Percentiles rank a stretch among this genome's conserved stretches.
These are phyloP conservation scores for Pyrocoelia pectoralis DNA, from an alignment of 2,888 invertebrate genomes.

Conservation along the genomic window DNA sequence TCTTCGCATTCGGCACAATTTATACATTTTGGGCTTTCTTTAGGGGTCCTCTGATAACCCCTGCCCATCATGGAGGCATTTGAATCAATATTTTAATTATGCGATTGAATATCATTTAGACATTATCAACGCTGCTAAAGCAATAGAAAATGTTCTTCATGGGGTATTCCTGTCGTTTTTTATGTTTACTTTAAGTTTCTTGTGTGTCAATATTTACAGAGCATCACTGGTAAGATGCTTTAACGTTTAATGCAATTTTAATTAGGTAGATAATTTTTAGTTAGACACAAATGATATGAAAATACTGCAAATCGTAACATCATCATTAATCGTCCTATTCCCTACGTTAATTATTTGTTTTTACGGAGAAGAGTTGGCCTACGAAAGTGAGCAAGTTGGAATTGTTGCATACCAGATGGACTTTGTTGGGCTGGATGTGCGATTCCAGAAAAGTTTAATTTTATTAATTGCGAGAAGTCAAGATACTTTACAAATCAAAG, in stretches of 20 bases:
- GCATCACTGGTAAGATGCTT: slow-evolving; percentile 12
- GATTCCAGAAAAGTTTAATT: slow-evolving; percentile 10
- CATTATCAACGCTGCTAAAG: slow-evolving; percentile 25
- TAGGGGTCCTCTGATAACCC: not conserved
- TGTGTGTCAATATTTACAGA: slow-evolving; percentile 4
- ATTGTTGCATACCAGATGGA: not conserved
- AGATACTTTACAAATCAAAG: not conserved
- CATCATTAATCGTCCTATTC: not conserved
- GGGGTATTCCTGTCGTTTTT: slow-evolving; percentile 13
- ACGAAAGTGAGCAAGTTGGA: slow-evolving; percentile 1
- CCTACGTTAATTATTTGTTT: slow-evolving; percentile 6
- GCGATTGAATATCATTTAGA: slow-evolving; percentile 30
- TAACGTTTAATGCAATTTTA: not conserved
- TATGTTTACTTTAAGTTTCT: not conserved
- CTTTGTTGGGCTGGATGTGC: slow-evolving; percentile 8
- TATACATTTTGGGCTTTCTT: not conserved
- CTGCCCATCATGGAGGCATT: not conserved
- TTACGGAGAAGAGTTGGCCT: slow-evolving; percentile 10
- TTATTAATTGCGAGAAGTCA: slow-evolving; percentile 14
- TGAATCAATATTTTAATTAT: not conserved
- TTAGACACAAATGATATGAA: not conserved
- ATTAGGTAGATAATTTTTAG: not conserved
- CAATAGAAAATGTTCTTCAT: slow-evolving; percentile 29
- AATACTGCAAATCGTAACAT: not conserved
- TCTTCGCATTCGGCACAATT: not conserved